Percentiles rank a stretch among this genome's conserved stretches.
phyloP scores from a whole-genome alignment of 2,888 invertebrate genomes.

The Elysia crispata region DNA sequence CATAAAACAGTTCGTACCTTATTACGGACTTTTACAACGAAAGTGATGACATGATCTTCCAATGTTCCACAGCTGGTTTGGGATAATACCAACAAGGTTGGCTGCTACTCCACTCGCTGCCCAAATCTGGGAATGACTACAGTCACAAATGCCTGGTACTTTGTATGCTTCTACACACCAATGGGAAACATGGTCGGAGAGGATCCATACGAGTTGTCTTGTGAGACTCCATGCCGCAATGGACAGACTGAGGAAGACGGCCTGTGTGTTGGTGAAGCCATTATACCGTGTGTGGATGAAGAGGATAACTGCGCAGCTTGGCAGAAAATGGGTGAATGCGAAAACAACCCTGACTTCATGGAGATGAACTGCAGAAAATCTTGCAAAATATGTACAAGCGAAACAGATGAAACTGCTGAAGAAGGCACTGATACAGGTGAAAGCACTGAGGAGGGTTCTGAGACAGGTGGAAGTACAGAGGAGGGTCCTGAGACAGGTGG shows the following conservation, averaged over 20 bases:
- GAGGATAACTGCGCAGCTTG: neutral
- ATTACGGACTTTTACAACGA: neutral
- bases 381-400: constrained; percentile 9
- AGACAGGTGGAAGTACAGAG: too few species aligned
- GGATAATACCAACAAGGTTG: constrained; percentile 43
- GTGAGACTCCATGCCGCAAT: constrained; percentile 31
- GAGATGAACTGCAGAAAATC: constrained; percentile 22
- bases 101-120: constrained; percentile 42
- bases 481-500: too few species aligned
- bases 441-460: too few species aligned
- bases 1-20: too few species aligned
- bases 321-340: constrained; percentile 14
- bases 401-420: neutral
- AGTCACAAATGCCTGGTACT: constrained; percentile 48
- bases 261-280: constrained; percentile 49
- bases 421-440: too few species aligned
- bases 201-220: constrained; percentile 42
- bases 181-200: constrained; percentile 51
- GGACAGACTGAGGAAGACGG: constrained; percentile 45
- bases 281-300: constrained; percentile 5
- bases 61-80: constrained; percentile 48
- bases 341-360: constrained; percentile 13
- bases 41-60: neutral
- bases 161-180: constrained; percentile 52
- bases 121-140: neutral